Conservation (phyloP, 1,140 invertebrate species). For the Elymnias hypermnestra region DNA sequence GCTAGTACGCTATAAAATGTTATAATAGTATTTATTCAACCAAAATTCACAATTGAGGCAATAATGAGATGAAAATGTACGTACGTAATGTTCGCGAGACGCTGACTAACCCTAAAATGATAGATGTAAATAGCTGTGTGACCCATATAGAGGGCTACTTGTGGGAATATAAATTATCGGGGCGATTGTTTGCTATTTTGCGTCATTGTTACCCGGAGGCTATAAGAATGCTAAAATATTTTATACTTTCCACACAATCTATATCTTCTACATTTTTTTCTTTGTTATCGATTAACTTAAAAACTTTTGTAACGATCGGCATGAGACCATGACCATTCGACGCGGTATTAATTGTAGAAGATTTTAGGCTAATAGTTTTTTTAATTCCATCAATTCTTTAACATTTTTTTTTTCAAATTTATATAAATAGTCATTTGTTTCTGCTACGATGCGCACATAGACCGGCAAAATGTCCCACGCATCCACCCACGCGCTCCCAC, state of each 20-base stretch:
- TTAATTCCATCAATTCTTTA: no score
- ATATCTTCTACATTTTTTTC: neutral
- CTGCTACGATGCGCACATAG: no score
- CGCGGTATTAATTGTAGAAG: no score
- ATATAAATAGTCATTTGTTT: no score
- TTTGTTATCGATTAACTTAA: no score
- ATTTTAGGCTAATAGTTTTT: no score
- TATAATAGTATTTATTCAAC: neutral
- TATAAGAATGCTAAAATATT: constrained; percentile 8
- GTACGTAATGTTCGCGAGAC: constrained; percentile 6
- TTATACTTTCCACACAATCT: neutral
- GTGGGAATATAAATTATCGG: constrained; percentile 30
- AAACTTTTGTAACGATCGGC: no score
- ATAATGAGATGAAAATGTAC: constrained; percentile 13
- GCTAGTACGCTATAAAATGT: no score
- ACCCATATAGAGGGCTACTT: constrained; percentile 21
- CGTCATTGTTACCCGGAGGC: constrained; percentile 14
- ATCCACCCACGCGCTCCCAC: no score
- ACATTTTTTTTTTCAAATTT: no score
- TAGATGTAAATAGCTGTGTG: constrained; percentile 30
- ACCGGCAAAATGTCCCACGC: no score
- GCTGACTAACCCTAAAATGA: constrained; percentile 25
- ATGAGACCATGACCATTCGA: no score
- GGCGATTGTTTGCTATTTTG: constrained; percentile 32
- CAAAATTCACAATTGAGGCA: neutral